Evolutionary conservation across 1,140 invertebrate species (phyloP).

Genomic region (Venturia canescens): DNA sequence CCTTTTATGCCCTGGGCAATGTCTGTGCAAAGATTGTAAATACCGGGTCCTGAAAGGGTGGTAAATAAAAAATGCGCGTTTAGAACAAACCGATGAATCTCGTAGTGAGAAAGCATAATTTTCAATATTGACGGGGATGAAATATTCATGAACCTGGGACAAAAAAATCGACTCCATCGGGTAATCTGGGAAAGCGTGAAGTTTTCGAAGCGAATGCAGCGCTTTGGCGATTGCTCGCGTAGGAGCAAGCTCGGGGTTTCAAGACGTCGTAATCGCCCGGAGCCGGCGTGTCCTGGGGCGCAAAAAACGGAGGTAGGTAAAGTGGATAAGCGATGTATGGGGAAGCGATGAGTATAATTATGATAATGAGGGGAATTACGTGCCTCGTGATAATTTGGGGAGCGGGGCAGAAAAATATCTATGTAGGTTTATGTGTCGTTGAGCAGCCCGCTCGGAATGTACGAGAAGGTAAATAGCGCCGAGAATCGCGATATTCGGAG

Average conservation of each 20-base stretch:
- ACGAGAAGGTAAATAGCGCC: background rate
- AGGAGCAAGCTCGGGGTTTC: slow-evolving; percentile 55
- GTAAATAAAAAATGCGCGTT: no score
- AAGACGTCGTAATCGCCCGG: slow-evolving; percentile 56
- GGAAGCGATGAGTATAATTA: slow-evolving; percentile 30
- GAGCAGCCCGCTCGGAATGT: background rate
- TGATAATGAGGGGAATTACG: slow-evolving; percentile 39
- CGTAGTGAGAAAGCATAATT: no score
- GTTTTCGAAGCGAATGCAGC: slow-evolving; percentile 48
- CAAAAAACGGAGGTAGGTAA: background rate
- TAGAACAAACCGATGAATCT: no score
- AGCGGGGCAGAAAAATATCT: background rate
- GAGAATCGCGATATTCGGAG: background rate
- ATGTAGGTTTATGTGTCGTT: background rate
- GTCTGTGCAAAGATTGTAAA: slow-evolving; percentile 52
- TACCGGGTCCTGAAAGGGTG: slow-evolving; percentile 52
- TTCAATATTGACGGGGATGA: no score
- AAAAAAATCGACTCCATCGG: background rate
- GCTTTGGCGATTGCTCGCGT: slow-evolving; percentile 36
- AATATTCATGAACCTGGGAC: slow-evolving; percentile 53
- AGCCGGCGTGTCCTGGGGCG: slow-evolving; percentile 49
- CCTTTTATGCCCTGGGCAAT: slow-evolving; percentile 52
- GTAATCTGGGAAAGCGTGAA: slow-evolving; percentile 34
- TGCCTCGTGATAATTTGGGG: background rate
- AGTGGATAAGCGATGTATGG: background rate